phyloP scores from a whole-genome alignment of 2,888 invertebrate genomes.

The Habroteleia sp. region DNA sequence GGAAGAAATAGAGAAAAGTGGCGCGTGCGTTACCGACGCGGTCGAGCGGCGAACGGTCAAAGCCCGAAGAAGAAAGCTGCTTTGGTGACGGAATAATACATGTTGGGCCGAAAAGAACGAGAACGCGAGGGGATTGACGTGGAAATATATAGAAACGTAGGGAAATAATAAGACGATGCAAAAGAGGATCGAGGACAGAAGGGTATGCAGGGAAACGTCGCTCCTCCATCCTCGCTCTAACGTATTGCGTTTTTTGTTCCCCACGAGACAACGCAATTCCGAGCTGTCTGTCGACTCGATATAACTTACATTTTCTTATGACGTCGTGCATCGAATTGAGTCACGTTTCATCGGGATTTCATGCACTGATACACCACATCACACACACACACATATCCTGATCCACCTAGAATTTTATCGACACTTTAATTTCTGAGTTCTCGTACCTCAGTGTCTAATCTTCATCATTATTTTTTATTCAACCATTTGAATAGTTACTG shows the following conservation, averaged over 20 bases:
- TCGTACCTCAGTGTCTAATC: too few species aligned
- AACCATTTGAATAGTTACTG: too few species aligned
- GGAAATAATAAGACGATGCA: constrained; percentile 65
- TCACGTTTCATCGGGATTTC: constrained; percentile 68
- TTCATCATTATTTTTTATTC: too few species aligned
- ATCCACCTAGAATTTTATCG: too few species aligned
- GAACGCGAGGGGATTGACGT: constrained; percentile 54
- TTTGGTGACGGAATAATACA: constrained; percentile 58
- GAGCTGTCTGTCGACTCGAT: constrained; percentile 68
- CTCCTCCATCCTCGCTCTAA: constrained; percentile 44
- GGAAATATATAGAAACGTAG: constrained; percentile 64
- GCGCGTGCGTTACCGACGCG: constrained; percentile 58
- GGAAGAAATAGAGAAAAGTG: constrained; percentile 38
- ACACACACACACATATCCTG: too few species aligned
- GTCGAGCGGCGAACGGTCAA: constrained; percentile 62
- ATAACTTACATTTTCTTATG: constrained; percentile 69
- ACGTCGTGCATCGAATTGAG: constrained; percentile 67
- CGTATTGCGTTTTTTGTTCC: constrained; percentile 60
- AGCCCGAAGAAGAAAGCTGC: constrained; percentile 51
- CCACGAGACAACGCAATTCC: constrained; percentile 69
- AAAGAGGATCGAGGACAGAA: constrained; percentile 54
- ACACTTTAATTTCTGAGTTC: too few species aligned
- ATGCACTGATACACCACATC: constrained; percentile 59
- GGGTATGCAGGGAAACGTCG: constrained; percentile 59
- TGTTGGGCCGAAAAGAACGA: constrained; percentile 53